These are phyloP conservation scores for Leucophenga varia DNA, from an alignment of 1,140 invertebrate genomes.

Conservation along the genomic window DNA sequence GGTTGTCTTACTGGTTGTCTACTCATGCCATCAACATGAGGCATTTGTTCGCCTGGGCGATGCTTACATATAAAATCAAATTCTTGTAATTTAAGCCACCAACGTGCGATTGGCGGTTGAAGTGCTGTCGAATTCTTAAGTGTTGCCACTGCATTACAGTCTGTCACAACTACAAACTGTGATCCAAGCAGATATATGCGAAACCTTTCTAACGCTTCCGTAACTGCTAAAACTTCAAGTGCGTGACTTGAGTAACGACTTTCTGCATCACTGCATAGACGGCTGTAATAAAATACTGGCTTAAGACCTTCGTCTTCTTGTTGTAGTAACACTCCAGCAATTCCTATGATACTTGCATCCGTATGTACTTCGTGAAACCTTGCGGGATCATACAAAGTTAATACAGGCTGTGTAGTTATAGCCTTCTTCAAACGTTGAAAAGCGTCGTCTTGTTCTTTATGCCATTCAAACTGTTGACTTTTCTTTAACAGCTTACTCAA, in stretches of 20 bases:
- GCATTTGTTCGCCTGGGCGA: background rate
- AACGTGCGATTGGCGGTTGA: conserved; percentile 38
- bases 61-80: conserved; percentile 3
- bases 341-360: too few relatives aligned
- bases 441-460: too few relatives aligned
- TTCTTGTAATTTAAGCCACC: conserved; percentile 31
- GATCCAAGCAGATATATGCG: conserved; percentile 8
- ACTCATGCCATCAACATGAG: too few relatives aligned
- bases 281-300: conserved; percentile 14
- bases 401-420: background rate
- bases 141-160: conserved; percentile 9
- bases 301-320: background rate
- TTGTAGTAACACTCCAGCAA: conserved; percentile 1
- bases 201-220: conserved; percentile 11
- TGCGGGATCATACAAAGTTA: too few relatives aligned
- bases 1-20: too few relatives aligned
- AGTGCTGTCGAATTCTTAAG: conserved; percentile 1
- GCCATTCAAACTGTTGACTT: too few relatives aligned
- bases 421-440: too few relatives aligned
- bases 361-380: too few relatives aligned
- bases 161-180: conserved; percentile 12
- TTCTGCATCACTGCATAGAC: conserved; percentile 19
- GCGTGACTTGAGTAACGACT: conserved; percentile 27
- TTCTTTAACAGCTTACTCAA: too few relatives aligned
- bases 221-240: conserved; percentile 25